Conservation (phyloP, 30 jellyfish, hydroid and myxozoan species). For the Mastigias papua region DNA sequence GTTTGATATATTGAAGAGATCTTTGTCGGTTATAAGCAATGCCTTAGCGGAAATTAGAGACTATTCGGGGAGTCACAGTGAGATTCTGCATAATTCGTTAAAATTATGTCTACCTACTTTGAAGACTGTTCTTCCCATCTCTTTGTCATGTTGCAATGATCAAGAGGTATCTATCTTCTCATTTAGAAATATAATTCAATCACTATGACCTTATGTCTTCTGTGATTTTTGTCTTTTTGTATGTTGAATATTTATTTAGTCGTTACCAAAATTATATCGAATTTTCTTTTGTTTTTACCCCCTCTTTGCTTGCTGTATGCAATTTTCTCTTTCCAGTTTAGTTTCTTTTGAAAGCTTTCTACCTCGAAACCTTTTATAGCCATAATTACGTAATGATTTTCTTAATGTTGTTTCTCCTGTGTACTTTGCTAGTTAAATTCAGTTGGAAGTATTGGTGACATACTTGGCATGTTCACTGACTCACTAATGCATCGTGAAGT, state of each 20-base stretch:
- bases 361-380: too few species aligned
- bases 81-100: neutral
- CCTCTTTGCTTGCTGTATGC: too few species aligned
- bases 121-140: slow-evolving; percentile 27
- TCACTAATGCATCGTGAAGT: slow-evolving; percentile 34
- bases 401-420: too few species aligned
- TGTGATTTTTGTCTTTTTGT: too few species aligned
- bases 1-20: neutral
- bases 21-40: neutral
- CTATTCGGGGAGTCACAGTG: neutral
- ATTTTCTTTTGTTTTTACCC: too few species aligned
- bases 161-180: neutral
- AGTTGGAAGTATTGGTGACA: slow-evolving; percentile 5
- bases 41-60: neutral
- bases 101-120: slow-evolving; percentile 27
- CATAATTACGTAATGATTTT: too few species aligned
- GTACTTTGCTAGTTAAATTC: neutral
- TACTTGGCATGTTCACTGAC: slow-evolving; percentile 9
- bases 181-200: neutral
- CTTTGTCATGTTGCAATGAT: slow-evolving; percentile 4
- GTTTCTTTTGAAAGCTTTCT: too few species aligned
- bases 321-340: too few species aligned
- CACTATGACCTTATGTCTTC: neutral
- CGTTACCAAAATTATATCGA: too few species aligned
- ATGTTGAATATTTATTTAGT: too few species aligned